phyloP scores from a whole-genome alignment of 2,797 vertebrate species.

The Urosaurus nigricauda region DNA sequence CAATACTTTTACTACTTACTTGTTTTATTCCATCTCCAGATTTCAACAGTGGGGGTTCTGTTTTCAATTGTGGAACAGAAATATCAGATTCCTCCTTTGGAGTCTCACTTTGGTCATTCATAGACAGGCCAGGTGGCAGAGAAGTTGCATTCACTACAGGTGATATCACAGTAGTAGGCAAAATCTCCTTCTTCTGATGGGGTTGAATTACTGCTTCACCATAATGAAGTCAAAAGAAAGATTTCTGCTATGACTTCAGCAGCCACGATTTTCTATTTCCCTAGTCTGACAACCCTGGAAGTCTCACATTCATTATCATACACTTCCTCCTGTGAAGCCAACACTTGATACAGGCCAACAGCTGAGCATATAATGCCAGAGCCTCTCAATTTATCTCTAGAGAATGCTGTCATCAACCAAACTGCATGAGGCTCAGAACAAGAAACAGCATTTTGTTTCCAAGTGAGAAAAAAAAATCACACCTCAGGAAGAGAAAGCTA shows the following conservation, averaged over 20 bases:
- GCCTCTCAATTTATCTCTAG: background rate
- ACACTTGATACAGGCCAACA: background rate
- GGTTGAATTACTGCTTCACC: slow-evolving; percentile 48
- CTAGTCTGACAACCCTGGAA: background rate
- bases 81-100: slow-evolving; percentile 29
- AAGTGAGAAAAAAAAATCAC: background rate
- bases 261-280: background rate
- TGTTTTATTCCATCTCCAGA: slow-evolving; percentile 58
- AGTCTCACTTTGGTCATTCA: background rate
- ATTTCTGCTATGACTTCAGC: background rate
- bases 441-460: background rate
- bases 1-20: slow-evolving; percentile 57
- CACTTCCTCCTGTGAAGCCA: background rate
- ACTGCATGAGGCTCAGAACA: background rate
- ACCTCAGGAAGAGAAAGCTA: background rate
- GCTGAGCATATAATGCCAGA: background rate
- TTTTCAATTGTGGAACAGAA: slow-evolving; percentile 20
- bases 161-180: slow-evolving; percentile 37
- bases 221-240: slow-evolving; percentile 54
- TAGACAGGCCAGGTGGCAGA: slow-evolving; percentile 41
- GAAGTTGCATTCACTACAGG: slow-evolving; percentile 48
- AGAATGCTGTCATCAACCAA: background rate
- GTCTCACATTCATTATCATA: background rate
- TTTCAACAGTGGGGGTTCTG: slow-evolving; percentile 37
- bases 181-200: slow-evolving; percentile 46